Conservation (phyloP, 2,888 invertebrate species). For the Coleophora deauratella region DNA sequence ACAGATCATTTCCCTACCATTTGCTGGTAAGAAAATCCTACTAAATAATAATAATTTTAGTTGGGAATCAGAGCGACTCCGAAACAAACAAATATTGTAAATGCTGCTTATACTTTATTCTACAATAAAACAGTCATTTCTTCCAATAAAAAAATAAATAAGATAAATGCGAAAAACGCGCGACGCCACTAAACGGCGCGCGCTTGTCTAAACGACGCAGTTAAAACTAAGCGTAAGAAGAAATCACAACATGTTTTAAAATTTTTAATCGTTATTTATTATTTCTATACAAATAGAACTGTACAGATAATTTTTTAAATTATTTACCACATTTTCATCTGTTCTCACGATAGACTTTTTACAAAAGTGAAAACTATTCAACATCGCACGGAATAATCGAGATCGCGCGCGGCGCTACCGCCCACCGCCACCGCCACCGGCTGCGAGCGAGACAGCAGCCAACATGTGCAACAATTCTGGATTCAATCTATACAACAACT, state of each 20-base stretch:
- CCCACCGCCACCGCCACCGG: not conserved
- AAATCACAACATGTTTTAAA: slow-evolving; percentile 69
- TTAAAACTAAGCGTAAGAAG: slow-evolving; percentile 56
- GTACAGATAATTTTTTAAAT: slow-evolving; percentile 75
- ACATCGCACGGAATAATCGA: slow-evolving; percentile 66
- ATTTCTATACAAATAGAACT: slow-evolving; percentile 77
- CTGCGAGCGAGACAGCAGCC: not conserved
- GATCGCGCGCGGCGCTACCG: slow-evolving; percentile 43
- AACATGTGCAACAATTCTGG: slow-evolving; percentile 14
- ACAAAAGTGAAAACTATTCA: slow-evolving; percentile 75
- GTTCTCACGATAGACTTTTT: slow-evolving; percentile 73
- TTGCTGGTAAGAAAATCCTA: too few species aligned
- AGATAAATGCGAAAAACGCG: slow-evolving; percentile 38
- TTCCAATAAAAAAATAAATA: slow-evolving; percentile 54
- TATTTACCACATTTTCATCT: slow-evolving; percentile 68
- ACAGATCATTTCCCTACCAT: too few species aligned
- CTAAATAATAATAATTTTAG: too few species aligned
- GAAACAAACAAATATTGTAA: slow-evolving; percentile 50
- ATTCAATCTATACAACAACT: slow-evolving; percentile 25
- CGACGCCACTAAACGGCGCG: slow-evolving; percentile 28
- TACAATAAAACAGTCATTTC: slow-evolving; percentile 68
- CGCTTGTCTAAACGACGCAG: slow-evolving; percentile 32
- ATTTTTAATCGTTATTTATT: slow-evolving; percentile 74
- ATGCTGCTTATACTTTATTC: slow-evolving; percentile 67
- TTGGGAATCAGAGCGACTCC: slow-evolving; percentile 1